A percentile compares a stretch with the other conserved stretches of the same genome.
These are phyloP conservation scores for Isaurus tuberculatus DNA, from an alignment of 92 coral and sea anemone genomes.

Conservation along the genomic window DNA sequence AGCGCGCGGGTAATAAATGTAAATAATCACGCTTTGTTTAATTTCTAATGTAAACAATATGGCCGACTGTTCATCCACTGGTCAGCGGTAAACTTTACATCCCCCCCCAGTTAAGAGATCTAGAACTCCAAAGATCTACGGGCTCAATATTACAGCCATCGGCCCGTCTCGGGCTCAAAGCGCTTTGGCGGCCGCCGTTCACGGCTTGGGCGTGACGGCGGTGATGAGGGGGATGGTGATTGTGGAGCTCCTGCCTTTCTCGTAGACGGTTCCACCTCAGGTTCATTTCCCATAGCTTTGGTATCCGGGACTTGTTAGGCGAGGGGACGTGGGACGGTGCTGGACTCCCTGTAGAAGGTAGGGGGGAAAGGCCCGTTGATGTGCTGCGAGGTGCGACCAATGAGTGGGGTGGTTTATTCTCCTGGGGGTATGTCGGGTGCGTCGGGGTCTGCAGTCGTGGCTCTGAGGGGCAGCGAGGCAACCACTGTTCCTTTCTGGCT, in stretches of 20 bases:
- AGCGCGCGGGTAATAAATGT: no score
- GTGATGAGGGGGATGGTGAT: slow-evolving; percentile 16
- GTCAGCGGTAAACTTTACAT: no score
- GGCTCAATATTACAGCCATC: slow-evolving; percentile 62
- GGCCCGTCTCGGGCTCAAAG: slow-evolving; percentile 70
- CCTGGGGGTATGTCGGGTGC: no score
- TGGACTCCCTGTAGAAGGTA: not conserved
- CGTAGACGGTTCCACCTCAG: no score
- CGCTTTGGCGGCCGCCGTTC: slow-evolving; percentile 59
- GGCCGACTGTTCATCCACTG: no score
- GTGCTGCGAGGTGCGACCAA: slow-evolving; percentile 7
- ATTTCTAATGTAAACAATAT: no score
- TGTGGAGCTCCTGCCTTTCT: not conserved
- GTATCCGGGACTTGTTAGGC: slow-evolving; percentile 6
- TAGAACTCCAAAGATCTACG: slow-evolving; percentile 9
- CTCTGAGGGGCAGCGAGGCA: no score
- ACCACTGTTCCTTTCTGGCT: no score
- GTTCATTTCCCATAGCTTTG: not conserved
- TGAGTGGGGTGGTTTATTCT: not conserved
- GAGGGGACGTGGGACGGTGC: not conserved
- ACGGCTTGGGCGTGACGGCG: slow-evolving; percentile 55
- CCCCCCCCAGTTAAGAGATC: not conserved
- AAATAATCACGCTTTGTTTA: no score
- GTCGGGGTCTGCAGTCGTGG: no score
- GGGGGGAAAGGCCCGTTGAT: not conserved